Base-by-base conservation (phyloP, 2,797 vertebrate genomes). In the Microchirus variegatus region DNA sequence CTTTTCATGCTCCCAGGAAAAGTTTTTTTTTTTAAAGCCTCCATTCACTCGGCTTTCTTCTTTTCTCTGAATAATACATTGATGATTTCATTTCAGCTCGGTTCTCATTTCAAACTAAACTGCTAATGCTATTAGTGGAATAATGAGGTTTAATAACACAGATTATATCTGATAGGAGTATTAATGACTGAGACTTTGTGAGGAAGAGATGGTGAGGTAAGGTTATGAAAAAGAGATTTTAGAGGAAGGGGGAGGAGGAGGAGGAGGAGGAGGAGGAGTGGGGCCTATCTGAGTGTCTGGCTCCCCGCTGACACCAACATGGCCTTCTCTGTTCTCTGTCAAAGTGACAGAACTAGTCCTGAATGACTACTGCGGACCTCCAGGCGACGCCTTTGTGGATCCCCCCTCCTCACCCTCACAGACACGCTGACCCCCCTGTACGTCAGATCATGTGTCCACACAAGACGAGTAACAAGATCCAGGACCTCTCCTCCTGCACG, bases 261-360 rank as follows among this genome's bases (percentile, higher is more conserved):
- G 12, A 42, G 44, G n/a, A 9, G 43, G 16, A 36, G 35, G 56
- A 47, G 66, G 71, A 62, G 75, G 70, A 52, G 35, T 18, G 5
- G 55, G 53, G 49, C 43, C 49, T 49, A 52, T 77, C 37, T 3
- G 68, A 54, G 80, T 54, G 80, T 84, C 78, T 81, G 80, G 59
- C 66, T 82, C 61, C 81, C 82, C 10, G 40, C 84, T 88, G 79
- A 91, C 88, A 85, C 58, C 59, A 75, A 88, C 86, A 86, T 80
- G 81, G 83, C 73, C 73, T 57, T 51, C 60, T 77, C 88, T 90
- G 90, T 86, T 91, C 83, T 81, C 77, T 81, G 82, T 91, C 90
- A 89, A 69, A 78, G 78, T 90, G 90, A 92, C 83, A 89, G 81
- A 82, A 82, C 61, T 81, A 69, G 82, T 48, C 79, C 79, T 84